Base-by-base conservation (phyloP, 2,797 vertebrate genomes). In the Picus viridis region DNA sequence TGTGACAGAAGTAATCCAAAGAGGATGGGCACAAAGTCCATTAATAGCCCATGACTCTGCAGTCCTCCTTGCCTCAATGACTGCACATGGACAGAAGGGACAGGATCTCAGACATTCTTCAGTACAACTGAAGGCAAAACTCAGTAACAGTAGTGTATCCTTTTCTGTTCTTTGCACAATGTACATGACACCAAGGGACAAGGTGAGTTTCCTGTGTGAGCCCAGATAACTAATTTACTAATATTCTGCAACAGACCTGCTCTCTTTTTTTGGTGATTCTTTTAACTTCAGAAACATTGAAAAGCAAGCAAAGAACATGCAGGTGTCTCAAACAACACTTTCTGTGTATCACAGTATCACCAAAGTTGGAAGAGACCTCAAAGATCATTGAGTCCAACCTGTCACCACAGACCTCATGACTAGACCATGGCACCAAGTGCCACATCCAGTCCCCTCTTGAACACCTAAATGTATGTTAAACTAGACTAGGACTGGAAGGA, bases 31-130 rank as follows among this genome's bases (percentile, higher is more conserved):
- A 86, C 45, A 74, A 90, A 93, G 58, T 58, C 78, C 78, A 67
- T 84, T 91, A 93, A 91, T 84, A 93, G 90, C 51, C 57, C 27
- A n/a, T 83, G 81, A 93, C 78, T 86, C 43, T 85, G 84, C 81
- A 68, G 61, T 94, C 79, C 63, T 90, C 29, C 26, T 8, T 68
- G 75, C 75, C 57, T 91, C 88, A 90, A 14, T 83, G 79, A 93
- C 43, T 85, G 81, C 83, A 84, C 83, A 23, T 41, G 43, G 68
- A 69, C 61, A 87, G 27, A 0, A 2, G 19, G 24, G 39, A 91
- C 61, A 72, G 41, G 58, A 88, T 45, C 58, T 91, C 36, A 43
- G 64, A n/a, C 6, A 74, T 27, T 19, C 10, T 43, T 90, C 58
- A 68, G 26, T 58, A 65, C 32, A 56, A 18, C 11, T 56, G 63